Percentiles rank a stretch among this genome's conserved stretches.
These are phyloP conservation scores for Squalus acanthias DNA, from an alignment of 2,797 vertebrate species.

Conservation along the genomic window DNA sequence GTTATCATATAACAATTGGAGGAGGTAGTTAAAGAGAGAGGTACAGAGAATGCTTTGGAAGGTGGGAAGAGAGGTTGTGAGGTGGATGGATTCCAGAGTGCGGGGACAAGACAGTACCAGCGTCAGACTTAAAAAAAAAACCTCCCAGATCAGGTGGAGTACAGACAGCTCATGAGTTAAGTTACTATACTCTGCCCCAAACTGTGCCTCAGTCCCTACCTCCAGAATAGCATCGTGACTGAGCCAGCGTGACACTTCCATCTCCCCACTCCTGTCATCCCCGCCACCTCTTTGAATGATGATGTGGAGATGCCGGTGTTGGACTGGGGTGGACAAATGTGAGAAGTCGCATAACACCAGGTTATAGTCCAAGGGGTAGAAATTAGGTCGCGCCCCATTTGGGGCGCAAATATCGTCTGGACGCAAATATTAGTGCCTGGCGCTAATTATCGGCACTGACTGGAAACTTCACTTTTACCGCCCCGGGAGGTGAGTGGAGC, in stretches of 20 bases:
- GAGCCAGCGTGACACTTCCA: not conserved
- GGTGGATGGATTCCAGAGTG: not conserved
- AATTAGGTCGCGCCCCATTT: no score
- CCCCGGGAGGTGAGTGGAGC: no score
- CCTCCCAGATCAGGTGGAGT: not conserved
- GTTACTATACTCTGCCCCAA: not conserved
- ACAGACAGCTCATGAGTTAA: not conserved
- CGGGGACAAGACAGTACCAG: not conserved
- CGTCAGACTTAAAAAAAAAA: not conserved
- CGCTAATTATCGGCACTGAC: no score
- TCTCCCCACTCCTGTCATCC: not conserved
- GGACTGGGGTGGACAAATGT: no score
- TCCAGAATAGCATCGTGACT: not conserved
- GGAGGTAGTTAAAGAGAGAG: not conserved
- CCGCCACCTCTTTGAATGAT: not conserved
- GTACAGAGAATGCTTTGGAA: not conserved
- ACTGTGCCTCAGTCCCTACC: not conserved
- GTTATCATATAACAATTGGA: not conserved
- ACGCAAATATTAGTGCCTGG: no score
- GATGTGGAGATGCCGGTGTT: no score
- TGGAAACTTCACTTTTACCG: no score
- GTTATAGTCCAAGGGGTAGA: no score
- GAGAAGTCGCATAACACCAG: no score
- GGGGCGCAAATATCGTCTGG: no score
- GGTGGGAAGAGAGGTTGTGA: not conserved